These are phyloP conservation scores for Zaprionus capensis DNA, from an alignment of 1,140 invertebrate species.

Conservation along the genomic window DNA sequence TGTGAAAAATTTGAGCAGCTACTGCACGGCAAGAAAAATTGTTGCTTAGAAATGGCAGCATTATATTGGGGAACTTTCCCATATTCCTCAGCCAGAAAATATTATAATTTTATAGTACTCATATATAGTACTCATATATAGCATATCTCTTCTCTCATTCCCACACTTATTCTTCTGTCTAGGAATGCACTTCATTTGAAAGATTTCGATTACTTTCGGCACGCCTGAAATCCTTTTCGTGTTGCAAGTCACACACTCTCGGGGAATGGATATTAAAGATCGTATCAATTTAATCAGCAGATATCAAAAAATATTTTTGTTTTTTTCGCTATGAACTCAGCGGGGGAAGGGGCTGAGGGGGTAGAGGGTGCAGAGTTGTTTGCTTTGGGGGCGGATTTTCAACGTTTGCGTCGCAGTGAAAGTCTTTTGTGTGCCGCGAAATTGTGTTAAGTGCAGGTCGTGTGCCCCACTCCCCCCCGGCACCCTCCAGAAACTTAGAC, in stretches of 20 bases:
- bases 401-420: slow-evolving; percentile 65
- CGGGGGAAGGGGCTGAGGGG: neutral
- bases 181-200: neutral
- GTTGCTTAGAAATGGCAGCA: neutral
- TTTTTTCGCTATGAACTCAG: slow-evolving; percentile 9
- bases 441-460: slow-evolving; percentile 74
- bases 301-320: neutral
- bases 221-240: neutral
- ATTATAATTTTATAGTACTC: neutral
- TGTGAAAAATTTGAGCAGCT: slow-evolving; percentile 44
- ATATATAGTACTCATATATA: neutral
- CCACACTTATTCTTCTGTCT: too few relatives aligned
- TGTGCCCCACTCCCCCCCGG: slow-evolving; percentile 4
- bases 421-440: slow-evolving; percentile 78
- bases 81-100: neutral
- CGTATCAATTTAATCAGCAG: slow-evolving; percentile 7
- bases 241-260: neutral
- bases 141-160: neutral
- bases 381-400: slow-evolving; percentile 11
- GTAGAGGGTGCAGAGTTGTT: slow-evolving; percentile 1
- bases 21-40: neutral
- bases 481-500: slow-evolving; percentile 45
- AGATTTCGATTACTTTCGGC: neutral
- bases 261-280: neutral
- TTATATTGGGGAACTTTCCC: neutral